A percentile compares a stretch with the other conserved stretches of the same genome.
phyloP scores from a whole-genome alignment of 1,140 invertebrate species.

The Nephila pilipes region DNA sequence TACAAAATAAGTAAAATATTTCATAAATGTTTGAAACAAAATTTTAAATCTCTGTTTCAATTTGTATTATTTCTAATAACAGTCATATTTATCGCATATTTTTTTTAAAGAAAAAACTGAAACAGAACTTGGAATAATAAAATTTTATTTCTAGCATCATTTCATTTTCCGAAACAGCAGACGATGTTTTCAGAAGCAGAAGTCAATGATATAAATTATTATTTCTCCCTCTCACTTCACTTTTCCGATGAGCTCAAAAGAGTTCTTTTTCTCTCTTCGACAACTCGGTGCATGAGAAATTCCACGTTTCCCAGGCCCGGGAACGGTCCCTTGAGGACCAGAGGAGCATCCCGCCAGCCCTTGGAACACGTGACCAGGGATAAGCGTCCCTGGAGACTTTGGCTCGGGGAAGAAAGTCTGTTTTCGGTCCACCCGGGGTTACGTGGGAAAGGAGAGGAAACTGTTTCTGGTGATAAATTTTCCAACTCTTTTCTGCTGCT shows the following conservation, averaged over 20 bases:
- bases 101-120: too few relatives aligned
- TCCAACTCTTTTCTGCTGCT: neutral
- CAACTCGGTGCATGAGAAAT: slow-evolving; percentile 42
- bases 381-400: slow-evolving; percentile 43
- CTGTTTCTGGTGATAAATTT: neutral
- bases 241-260: neutral
- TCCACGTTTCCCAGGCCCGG: slow-evolving; percentile 59
- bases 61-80: too few relatives aligned
- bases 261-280: neutral
- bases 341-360: neutral
- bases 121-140: too few relatives aligned
- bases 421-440: neutral
- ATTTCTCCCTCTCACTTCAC: neutral
- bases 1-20: too few relatives aligned
- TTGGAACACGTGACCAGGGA: slow-evolving; percentile 52
- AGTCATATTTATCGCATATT: too few relatives aligned
- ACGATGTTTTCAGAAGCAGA: neutral
- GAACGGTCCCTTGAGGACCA: slow-evolving; percentile 22
- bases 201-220: neutral
- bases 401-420: neutral
- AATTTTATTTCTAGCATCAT: too few relatives aligned
- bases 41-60: too few relatives aligned
- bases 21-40: too few relatives aligned
- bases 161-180: neutral
- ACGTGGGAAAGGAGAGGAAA: slow-evolving; percentile 48